Evolutionary conservation across 2,888 invertebrate genomes (phyloP), one percentile per base, ranked within the genome.

Genomic region (Furcula furcula): DNA sequence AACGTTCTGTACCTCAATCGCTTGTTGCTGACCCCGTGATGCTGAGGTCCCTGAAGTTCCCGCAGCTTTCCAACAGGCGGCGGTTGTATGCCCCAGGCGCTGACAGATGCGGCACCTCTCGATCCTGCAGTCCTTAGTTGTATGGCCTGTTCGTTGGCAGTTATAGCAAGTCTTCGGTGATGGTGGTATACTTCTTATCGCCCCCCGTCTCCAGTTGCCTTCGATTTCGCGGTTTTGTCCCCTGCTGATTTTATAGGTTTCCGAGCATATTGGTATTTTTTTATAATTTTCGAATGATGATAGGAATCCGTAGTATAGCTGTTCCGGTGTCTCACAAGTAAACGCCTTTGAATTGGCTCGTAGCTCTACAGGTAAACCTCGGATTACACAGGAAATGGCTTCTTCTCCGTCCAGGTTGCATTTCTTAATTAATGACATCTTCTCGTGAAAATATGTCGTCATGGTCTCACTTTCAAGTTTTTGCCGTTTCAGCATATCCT

Each of bases 401-500:
- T 7, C 23, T 22, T 35, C 36, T 3, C 31, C 43, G 7, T 40
- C 16, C 6, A 51, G 11, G 0, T 34, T 28, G 41, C 43, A 35
- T 30, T 34, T 44, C 40, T 36, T 46, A 23, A 55, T 7, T 9
- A 46, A 30, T 35, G 62, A 47, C 10, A 40, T 7, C 45, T 48
- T 48, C 0, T 35, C 42, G 11, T 44, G 44, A 12, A 25, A 62
- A 27, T 65, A 65, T 9, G 44, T 43, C 0, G 57, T 60, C 57
- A 16, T 16, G 3, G 16, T 16, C 6, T 16, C 16, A 6, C 6
- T 6, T 3, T 16, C 6, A 61, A 55, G 2, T 28, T 60, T 60
- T 26, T 30, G 43, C 11, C 54, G 21, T 4, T 29, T 32, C 12
- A 60, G 33, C 36, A 60, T 40, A 23, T 54, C 52, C 33, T 57